phyloP scores from a whole-genome alignment of 2,113 vertebrate species.

The Mustela lutreola region DNA sequence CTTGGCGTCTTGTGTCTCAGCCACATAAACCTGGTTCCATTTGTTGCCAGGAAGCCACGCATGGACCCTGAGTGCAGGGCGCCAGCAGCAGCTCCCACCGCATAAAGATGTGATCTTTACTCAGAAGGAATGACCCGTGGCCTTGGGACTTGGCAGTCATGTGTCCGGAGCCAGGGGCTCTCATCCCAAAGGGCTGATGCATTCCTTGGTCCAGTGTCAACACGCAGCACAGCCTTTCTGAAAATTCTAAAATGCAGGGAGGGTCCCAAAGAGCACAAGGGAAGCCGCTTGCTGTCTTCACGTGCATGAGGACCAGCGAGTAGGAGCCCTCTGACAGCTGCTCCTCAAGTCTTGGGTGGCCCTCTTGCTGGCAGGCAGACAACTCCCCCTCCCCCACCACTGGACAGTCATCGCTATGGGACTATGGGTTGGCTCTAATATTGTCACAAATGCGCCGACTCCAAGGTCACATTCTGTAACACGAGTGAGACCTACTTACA shows the following conservation, averaged over 20 bases:
- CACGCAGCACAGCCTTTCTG: not conserved
- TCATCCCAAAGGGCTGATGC: not conserved
- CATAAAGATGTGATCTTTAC: not conserved
- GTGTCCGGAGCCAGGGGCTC: not conserved
- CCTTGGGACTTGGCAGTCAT: not conserved
- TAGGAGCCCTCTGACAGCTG: rapidly evolving
- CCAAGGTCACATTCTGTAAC: rapidly evolving
- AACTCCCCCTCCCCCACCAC: rapidly evolving
- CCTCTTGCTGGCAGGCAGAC: not conserved
- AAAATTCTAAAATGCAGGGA: not conserved
- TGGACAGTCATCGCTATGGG: rapidly evolving
- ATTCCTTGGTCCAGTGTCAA: rapidly evolving
- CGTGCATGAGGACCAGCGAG: rapidly evolving
- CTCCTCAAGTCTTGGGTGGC: rapidly evolving
- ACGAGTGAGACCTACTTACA: not conserved
- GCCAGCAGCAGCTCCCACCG: too few species aligned
- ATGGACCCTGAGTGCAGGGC: too few species aligned
- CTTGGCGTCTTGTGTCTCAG: not conserved
- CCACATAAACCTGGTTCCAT: rapidly evolving
- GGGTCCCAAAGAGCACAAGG: not conserved
- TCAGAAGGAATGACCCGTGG: not conserved
- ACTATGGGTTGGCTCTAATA: rapidly evolving
- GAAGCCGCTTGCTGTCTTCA: not conserved
- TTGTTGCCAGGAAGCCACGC: not conserved
- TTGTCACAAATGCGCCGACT: rapidly evolving